phyloP scores from a whole-genome alignment of 2,113 vertebrate species.

The Ammodramus savannarum region DNA sequence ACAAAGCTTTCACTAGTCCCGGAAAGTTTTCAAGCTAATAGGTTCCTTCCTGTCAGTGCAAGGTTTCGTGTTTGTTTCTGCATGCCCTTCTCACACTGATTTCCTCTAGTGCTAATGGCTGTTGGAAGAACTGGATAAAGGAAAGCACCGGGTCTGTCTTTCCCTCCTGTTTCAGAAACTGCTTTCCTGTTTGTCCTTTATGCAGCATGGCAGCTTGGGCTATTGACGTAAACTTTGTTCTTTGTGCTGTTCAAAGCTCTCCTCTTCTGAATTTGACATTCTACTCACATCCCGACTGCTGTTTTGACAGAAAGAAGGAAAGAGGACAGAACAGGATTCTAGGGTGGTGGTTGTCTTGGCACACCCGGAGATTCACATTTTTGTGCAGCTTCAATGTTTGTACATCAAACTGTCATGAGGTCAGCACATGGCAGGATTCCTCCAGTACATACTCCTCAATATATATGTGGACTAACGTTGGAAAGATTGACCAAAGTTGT shows the following conservation, averaged over 20 bases:
- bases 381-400: background rate
- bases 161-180: background rate
- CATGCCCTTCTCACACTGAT: background rate
- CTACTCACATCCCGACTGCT: background rate
- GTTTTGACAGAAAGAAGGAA: background rate
- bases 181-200: slow-evolving; percentile 51
- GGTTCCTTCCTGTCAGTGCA: slow-evolving; percentile 47
- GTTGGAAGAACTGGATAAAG: background rate
- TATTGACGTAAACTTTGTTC: slow-evolving; percentile 26
- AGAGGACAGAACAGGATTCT: background rate
- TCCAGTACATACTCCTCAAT: background rate
- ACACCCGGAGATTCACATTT: background rate
- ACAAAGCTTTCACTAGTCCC: slow-evolving; percentile 39
- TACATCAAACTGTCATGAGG: background rate
- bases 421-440: background rate
- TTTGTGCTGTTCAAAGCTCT: background rate
- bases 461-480: background rate
- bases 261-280: background rate
- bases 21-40: slow-evolving; percentile 53
- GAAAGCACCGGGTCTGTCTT: background rate
- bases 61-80: background rate
- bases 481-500: accelerated
- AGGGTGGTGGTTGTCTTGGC: background rate
- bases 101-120: slow-evolving; percentile 3
- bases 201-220: background rate